Evolutionary conservation across 2,113 vertebrate genomes (phyloP), one percentile per base, ranked within the genome.

Genomic region (Platichthys stellatus): DNA sequence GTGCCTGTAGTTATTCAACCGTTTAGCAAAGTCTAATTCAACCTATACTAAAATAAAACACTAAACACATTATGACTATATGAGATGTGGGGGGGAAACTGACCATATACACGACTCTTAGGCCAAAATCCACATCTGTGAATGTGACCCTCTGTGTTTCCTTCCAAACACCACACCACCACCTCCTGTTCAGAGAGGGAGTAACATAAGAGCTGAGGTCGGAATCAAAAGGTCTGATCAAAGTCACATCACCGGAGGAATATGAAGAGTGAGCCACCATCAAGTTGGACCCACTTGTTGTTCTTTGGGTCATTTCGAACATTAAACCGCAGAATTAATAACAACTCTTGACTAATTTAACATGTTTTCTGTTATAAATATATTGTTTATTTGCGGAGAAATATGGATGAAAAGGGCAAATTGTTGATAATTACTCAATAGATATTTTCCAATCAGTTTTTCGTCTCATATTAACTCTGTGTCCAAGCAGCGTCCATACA

Each of bases 101-200:
- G 4, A 51, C 47, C 47, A 51, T 3, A 31, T 31, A 31, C 31
- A 31, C 31, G 31, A 31, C 31, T 31, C 31, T 31, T 31, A 7
- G 31, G 31, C 31, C 31, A 31, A 31, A 31, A 31, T 31, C 31
- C 31, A 31, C 31, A 31, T 31, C 31, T 31, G 31, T 31, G 31
- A 31, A 18, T 0, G 18, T 18, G 47, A 17, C 47, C 47, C 15
- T 47, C 45, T 51, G 47, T 51, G 14, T 51, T 51, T 51, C 12
- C 17, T 67, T 12, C 54, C 57, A 81, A 71, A 84, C 65, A 26
- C 85, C 49, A 83, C 76, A 88, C 66, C 80, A 83, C 88, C 90
- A 88, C 83, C 90, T 93, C 74, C 87, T 86, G 92, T 89, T 74
- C 75, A 79, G 21, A 84, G 43, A 0, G 2, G 63, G 87, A 80